Base-by-base conservation (phyloP, 2,797 vertebrate genomes). In the Microctenopoma steveboyesi region DNA sequence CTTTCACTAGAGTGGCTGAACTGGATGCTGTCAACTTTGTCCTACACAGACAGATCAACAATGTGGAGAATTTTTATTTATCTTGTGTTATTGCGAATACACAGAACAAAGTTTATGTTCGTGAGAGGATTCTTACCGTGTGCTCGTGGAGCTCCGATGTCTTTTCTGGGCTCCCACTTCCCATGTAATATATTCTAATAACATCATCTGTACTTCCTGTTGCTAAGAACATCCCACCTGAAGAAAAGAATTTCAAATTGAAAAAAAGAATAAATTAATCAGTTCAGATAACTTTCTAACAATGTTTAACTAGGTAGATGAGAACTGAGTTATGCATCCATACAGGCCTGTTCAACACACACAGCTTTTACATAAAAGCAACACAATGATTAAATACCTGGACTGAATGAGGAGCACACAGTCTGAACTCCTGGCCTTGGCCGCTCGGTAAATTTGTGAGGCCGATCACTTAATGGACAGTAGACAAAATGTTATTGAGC, bases 11-110 rank as follows among this genome's bases (percentile, higher is more conserved):
- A 92, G 86, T 98, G 96, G 86, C 96, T 97, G 89, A 98, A 99
- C 45, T 98, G 97, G 86, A 99, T 98, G 87, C 98, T 99, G 90
- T 99, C 98, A 60, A 99, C 96, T 93, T 98, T 98, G 87, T 98
- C 98, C 98, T 99, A 72, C 43, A 92, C 52, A 40, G 16, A 69
- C 8, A 47, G 25, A 27, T 18, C 33, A 54, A 7, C 62, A 16
- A 68, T 2, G 69, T 39, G 30, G 3, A 50, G 7, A 64, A 56
- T 12, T 5, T 39, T 51, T 3, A 46, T 50, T 5, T 37, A 5
- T 35, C 3, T 37, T 59, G 16, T 18, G 12, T 37, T 25, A 46
- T 15, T 47, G 42, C 14, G 16, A n/a, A 56, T 4, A n/a, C 47
- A 0, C 25, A 47, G 43, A 3, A 42, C 14, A 69, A 27, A 22